Conservation (phyloP, 2,797 vertebrate species). For the Danio tinwini region DNA sequence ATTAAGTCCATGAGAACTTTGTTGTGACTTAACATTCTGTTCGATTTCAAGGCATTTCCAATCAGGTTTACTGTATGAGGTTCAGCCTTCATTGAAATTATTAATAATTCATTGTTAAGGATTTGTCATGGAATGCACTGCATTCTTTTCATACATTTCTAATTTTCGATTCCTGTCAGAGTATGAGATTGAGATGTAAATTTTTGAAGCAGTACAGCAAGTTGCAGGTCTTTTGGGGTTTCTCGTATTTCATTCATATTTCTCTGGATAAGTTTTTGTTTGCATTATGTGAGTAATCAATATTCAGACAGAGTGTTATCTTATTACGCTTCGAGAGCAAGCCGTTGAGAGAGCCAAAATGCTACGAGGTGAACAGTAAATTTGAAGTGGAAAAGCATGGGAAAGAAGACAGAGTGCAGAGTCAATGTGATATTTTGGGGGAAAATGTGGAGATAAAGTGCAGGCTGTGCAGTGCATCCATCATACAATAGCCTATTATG, state of each 20-base stretch:
- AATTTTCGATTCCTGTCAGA: conserved; percentile 11
- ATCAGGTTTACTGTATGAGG: background rate
- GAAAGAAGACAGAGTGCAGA: conserved; percentile 30
- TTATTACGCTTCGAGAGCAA: conserved; percentile 18
- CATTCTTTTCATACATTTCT: background rate
- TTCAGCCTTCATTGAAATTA: background rate
- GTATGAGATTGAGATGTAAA: conserved; percentile 23
- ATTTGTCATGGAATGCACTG: conserved; percentile 2
- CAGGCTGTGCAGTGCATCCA: conserved; percentile 46
- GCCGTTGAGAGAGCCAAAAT: background rate
- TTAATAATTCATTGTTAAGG: conserved; percentile 10
- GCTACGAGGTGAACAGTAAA: conserved; percentile 23
- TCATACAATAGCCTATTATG: conserved; percentile 41
- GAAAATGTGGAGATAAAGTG: conserved; percentile 17
- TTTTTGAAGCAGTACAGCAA: conserved; percentile 1
- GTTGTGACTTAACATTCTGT: conserved; percentile 20
- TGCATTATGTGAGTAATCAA: conserved; percentile 41
- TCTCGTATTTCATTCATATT: conserved; percentile 12
- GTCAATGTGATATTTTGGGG: background rate
- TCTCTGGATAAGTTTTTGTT: conserved; percentile 17
- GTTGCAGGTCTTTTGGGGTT: background rate
- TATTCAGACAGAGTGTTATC: conserved; percentile 36
- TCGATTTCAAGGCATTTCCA: background rate
- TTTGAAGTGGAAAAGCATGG: conserved; percentile 15
- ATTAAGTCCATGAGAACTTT: background rate